These are phyloP conservation scores for Passer montanus DNA, from an alignment of 2,113 vertebrate species.

Conservation along the genomic window DNA sequence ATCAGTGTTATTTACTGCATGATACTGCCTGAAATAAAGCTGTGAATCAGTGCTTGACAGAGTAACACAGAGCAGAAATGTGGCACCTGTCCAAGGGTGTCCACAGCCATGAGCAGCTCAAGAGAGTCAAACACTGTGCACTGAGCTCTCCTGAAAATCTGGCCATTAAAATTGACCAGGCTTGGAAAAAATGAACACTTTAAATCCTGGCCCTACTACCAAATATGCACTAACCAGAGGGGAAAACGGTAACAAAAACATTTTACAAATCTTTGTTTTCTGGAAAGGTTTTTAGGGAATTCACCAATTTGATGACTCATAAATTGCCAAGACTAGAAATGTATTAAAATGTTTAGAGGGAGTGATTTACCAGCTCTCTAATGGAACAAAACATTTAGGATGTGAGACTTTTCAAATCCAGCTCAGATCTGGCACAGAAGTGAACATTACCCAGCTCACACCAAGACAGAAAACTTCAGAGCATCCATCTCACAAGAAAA, in stretches of 20 bases:
- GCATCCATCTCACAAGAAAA: background rate
- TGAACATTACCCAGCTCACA: background rate
- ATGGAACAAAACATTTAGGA: constrained; percentile 1
- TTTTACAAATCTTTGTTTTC: background rate
- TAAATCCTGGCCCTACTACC: background rate
- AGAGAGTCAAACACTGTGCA: background rate
- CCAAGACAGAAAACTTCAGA: background rate
- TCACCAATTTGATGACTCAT: background rate
- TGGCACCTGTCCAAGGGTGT: background rate
- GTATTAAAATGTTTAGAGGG: constrained; percentile 1
- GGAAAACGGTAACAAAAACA: background rate
- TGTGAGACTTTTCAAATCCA: background rate
- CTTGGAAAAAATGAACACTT: background rate
- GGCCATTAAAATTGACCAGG: background rate
- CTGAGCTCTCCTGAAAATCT: background rate
- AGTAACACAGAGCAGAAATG: background rate
- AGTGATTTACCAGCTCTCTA: constrained; percentile 16
- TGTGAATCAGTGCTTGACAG: constrained; percentile 18
- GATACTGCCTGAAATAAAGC: background rate
- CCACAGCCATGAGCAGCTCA: background rate
- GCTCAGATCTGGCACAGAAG: background rate
- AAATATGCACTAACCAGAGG: background rate
- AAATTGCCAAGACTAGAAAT: background rate
- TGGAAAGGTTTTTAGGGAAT: background rate
- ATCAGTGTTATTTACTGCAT: background rate